A percentile compares a stretch with the other conserved stretches of the same genome.
Conservation (phyloP, 2,888 invertebrate genomes). For the Empis stercorea region DNA sequence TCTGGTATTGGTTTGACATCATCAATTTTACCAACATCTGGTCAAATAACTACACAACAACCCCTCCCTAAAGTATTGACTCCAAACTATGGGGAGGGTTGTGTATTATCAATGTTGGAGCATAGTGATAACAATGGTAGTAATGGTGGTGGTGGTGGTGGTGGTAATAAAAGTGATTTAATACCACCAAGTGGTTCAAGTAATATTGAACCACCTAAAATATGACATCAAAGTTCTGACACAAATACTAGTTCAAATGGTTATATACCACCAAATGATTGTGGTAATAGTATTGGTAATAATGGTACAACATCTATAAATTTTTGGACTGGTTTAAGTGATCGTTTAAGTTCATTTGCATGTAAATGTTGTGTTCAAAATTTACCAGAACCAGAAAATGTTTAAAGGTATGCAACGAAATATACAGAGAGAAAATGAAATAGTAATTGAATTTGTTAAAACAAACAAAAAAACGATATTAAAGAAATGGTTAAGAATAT, state of each 20-base stretch:
- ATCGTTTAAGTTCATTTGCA: conserved; percentile 32
- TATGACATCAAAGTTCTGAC: conserved; percentile 35
- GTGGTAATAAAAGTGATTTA: not conserved
- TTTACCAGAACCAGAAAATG: conserved; percentile 36
- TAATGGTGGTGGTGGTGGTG: conserved; percentile 15
- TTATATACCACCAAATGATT: not conserved
- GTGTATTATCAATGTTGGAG: conserved; percentile 8
- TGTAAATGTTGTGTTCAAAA: conserved; percentile 36
- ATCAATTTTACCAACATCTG: not conserved
- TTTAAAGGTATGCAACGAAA: conserved; percentile 25
- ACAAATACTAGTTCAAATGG: conserved; percentile 29
- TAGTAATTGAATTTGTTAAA: too few species aligned
- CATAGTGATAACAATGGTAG: conserved; percentile 25
- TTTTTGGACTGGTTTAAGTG: conserved; percentile 33
- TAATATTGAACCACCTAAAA: conserved; percentile 24
- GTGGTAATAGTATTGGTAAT: not conserved
- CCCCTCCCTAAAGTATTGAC: conserved; percentile 18
- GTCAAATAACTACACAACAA: not conserved
- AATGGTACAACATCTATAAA: conserved; percentile 22
- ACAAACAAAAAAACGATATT: not conserved
- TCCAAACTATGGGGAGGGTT: conserved; percentile 15
- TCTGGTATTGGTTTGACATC: conserved; percentile 3
- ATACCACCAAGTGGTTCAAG: conserved; percentile 17
- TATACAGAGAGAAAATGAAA: too few species aligned
- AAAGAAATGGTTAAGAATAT: not conserved